Conservation (phyloP, 2,797 vertebrate genomes). For the Botia almorhae region DNA sequence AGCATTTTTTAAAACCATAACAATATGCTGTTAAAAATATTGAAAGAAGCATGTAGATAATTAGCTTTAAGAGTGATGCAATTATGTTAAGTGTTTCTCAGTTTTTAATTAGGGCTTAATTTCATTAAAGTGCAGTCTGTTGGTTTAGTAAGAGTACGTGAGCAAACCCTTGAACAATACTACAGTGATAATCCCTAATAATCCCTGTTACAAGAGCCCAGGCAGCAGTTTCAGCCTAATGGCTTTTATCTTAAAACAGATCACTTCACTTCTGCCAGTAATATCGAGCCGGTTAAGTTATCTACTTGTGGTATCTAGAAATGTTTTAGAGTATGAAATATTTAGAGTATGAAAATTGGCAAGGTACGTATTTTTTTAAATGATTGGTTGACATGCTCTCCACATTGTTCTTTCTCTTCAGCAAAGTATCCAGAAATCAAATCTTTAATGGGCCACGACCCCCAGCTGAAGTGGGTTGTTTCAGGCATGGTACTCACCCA, state of each 20-base stretch:
- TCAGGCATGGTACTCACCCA: conserved; percentile 88
- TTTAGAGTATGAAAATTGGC: background rate
- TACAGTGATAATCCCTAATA: background rate
- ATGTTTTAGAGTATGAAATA: too few relatives aligned
- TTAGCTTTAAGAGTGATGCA: background rate
- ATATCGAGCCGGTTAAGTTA: background rate
- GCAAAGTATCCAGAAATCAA: conserved; percentile 98
- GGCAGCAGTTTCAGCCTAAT: background rate
- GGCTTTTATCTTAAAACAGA: background rate
- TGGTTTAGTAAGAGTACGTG: background rate
- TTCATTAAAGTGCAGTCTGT: background rate
- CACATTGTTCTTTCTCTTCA: conserved; percentile 62
- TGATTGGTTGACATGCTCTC: background rate
- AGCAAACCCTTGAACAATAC: background rate
- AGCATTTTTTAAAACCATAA: background rate
- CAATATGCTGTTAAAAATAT: background rate
- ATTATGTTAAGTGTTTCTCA: background rate
- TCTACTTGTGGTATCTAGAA: too few relatives aligned
- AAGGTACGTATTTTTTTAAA: background rate
- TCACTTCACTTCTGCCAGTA: background rate
- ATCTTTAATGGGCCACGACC: conserved; percentile 92
- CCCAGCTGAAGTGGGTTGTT: conserved; percentile 93
- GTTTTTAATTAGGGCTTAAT: conserved; percentile 20
- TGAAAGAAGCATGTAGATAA: background rate
- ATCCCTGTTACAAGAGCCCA: background rate